These are phyloP conservation scores for Camponotus vicinus DNA, from an alignment of 1,140 invertebrate genomes.

Conservation along the genomic window DNA sequence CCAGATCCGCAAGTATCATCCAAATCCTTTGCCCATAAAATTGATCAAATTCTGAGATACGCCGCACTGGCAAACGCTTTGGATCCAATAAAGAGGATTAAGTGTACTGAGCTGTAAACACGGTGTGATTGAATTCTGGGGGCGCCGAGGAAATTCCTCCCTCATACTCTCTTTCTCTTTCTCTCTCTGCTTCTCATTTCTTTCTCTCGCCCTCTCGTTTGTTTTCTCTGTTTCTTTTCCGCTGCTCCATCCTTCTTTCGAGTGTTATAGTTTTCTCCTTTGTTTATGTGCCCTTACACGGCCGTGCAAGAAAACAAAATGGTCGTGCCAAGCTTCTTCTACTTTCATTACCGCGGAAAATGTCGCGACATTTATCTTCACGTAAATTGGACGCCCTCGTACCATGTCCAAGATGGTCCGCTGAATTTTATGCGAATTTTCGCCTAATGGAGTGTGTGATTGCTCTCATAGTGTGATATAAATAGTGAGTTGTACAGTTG, in stretches of 20 bases:
- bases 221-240: slow-evolving; percentile 42
- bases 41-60: slow-evolving; percentile 78
- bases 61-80: slow-evolving; percentile 73
- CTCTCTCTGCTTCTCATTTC: neutral
- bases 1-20: slow-evolving; percentile 72
- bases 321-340: slow-evolving; percentile 41
- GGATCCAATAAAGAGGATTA: slow-evolving; percentile 82
- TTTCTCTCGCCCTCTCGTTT: slow-evolving; percentile 43
- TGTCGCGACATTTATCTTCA: slow-evolving; percentile 62
- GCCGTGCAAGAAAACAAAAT: slow-evolving; percentile 43
- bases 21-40: slow-evolving; percentile 76
- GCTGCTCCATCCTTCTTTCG: slow-evolving; percentile 29
- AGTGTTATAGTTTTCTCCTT: slow-evolving; percentile 53
- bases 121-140: slow-evolving; percentile 82
- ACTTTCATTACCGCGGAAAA: slow-evolving; percentile 65
- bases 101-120: slow-evolving; percentile 82
- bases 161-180: slow-evolving; percentile 30
- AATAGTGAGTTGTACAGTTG: slow-evolving; percentile 6
- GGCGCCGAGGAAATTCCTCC: slow-evolving; percentile 69
- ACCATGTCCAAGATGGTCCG: slow-evolving; percentile 50
- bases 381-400: slow-evolving; percentile 58
- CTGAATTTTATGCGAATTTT: slow-evolving; percentile 64
- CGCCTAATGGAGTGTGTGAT: slow-evolving; percentile 58
- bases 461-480: slow-evolving; percentile 40
- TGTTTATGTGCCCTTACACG: slow-evolving; percentile 48